Evolutionary conservation across 2,113 vertebrate species (phyloP).

Genomic region (Chaenocephalus aceratus): DNA sequence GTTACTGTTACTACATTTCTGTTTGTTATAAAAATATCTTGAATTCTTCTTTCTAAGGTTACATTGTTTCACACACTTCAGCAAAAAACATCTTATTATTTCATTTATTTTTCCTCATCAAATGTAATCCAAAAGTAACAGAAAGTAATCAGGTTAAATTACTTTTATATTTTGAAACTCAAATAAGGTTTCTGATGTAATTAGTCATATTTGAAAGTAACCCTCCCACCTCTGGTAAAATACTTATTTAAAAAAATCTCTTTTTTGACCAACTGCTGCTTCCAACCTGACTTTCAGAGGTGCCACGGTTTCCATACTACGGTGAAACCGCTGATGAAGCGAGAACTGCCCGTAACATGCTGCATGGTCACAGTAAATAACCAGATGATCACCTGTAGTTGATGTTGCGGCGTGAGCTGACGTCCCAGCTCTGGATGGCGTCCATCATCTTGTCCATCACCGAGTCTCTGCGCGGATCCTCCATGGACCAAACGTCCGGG

Average conservation of each 20-base stretch:
- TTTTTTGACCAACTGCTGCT: not conserved
- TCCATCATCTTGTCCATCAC: constrained; percentile 97
- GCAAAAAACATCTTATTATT: no score
- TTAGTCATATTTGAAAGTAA: no score
- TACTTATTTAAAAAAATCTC: not conserved
- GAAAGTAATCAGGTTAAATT: no score
- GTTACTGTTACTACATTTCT: no score
- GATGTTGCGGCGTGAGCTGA: constrained; percentile 97
- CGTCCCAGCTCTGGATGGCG: constrained; percentile 98
- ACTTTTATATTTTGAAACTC: no score
- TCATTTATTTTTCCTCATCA: no score
- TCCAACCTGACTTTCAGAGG: not conserved
- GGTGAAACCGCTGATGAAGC: not conserved
- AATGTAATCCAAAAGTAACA: no score
- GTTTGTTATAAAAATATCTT: no score
- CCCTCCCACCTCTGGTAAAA: not conserved
- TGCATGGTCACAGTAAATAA: not conserved
- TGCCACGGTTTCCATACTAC: not conserved
- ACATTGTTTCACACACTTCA: no score
- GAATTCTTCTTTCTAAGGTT: no score
- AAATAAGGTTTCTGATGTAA: no score
- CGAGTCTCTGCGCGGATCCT: constrained; percentile 88
- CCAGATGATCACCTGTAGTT: constrained; percentile 91
- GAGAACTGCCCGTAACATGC: not conserved
- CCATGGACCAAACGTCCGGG: constrained; percentile 91